A percentile compares a stretch with the other conserved stretches of the same genome.
These are phyloP conservation scores for Conomelus anceps DNA, from an alignment of 2,888 invertebrate genomes.

Conservation along the genomic window DNA sequence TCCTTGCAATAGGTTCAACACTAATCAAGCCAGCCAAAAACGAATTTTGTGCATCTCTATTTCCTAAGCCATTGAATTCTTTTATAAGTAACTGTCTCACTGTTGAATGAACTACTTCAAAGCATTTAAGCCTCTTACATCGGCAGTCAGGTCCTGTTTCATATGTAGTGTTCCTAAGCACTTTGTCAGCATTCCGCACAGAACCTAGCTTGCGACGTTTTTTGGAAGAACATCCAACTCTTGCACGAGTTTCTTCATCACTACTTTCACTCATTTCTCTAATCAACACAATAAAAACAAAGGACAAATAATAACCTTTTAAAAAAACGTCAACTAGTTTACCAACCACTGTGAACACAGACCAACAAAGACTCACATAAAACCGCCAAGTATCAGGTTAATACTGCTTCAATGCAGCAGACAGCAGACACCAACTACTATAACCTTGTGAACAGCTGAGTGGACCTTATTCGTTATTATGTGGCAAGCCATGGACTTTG, in stretches of 20 bases:
- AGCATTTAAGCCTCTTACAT: constrained; percentile 8
- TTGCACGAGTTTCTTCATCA: neutral
- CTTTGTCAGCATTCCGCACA: neutral
- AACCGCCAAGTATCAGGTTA: no score
- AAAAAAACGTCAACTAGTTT: neutral
- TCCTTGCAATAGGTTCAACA: neutral
- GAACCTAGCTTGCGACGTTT: neutral
- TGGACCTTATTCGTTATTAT: neutral
- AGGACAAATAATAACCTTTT: neutral
- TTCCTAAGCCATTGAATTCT: neutral
- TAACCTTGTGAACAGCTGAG: neutral
- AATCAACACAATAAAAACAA: neutral
- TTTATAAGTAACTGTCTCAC: neutral
- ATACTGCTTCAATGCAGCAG: no score
- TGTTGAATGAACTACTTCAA: neutral
- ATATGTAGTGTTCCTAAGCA: neutral
- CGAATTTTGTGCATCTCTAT: neutral
- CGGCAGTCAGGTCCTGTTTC: neutral
- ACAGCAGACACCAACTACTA: neutral
- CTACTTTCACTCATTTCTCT: neutral
- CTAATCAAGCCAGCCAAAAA: neutral
- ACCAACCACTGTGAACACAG: neutral
- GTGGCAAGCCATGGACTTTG: neutral
- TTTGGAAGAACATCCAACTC: neutral
- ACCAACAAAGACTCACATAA: no score